Conservation (phyloP, 1,140 invertebrate genomes). For the Idris sp. region DNA sequence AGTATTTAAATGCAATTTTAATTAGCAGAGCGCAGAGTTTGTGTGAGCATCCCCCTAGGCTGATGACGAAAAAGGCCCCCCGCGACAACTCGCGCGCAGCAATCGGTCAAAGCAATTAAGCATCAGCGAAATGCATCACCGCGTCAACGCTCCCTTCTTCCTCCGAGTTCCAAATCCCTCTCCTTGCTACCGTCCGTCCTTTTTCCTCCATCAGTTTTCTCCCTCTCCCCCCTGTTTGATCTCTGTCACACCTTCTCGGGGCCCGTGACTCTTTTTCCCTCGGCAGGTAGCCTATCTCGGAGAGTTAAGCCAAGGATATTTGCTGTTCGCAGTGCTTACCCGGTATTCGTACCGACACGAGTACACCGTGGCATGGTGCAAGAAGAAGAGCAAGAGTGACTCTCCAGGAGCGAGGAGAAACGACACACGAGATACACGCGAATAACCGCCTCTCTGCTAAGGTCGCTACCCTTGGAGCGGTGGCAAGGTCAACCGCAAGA, state of each 20-base stretch:
- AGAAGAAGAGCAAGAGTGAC: constrained; percentile 64
- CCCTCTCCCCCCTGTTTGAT: constrained; percentile 38
- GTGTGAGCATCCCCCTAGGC: too few relatives aligned
- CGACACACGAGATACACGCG: constrained; percentile 61
- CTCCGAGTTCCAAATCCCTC: constrained; percentile 44
- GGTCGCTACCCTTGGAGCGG: constrained; percentile 74
- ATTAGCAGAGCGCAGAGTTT: constrained; percentile 1
- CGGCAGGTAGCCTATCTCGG: constrained; percentile 54
- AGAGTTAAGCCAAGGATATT: constrained; percentile 60
- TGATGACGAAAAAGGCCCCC: too few relatives aligned
- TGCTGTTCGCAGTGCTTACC: constrained; percentile 67
- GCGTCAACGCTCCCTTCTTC: constrained; percentile 33
- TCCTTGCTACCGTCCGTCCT: constrained; percentile 29
- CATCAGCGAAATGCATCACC: constrained; percentile 30
- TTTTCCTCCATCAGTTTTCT: too few relatives aligned
- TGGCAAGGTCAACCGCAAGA: constrained; percentile 75
- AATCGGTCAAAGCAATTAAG: constrained; percentile 37
- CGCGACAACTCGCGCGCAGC: constrained; percentile 28
- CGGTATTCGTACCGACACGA: constrained; percentile 62
- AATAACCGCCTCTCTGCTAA: constrained; percentile 66
- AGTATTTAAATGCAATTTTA: too few relatives aligned
- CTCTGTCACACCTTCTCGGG: constrained; percentile 34
- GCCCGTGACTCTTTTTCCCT: constrained; percentile 53
- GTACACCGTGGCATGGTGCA: constrained; percentile 56
- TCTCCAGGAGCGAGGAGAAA: constrained; percentile 60